phyloP scores from a whole-genome alignment of 2,888 invertebrate species.

The Fragum whitleyi region DNA sequence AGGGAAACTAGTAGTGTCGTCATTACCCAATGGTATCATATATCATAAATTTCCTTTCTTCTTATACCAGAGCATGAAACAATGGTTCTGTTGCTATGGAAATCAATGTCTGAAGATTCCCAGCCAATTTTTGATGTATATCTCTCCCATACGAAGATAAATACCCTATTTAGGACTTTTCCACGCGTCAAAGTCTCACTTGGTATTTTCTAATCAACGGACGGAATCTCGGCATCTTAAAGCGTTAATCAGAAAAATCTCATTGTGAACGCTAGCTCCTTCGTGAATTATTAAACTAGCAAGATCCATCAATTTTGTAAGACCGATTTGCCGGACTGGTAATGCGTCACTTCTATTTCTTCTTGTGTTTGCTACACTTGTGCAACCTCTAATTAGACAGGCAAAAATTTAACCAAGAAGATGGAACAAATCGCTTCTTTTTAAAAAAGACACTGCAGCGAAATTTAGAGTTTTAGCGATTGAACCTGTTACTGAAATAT shows the following conservation, averaged over 20 bases:
- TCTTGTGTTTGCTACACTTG: background rate
- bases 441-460: too few species aligned
- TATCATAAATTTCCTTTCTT: background rate
- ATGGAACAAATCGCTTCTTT: too few species aligned
- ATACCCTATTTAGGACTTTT: conserved; percentile 16
- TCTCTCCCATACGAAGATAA: conserved; percentile 1
- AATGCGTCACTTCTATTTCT: background rate
- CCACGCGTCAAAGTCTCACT: conserved; percentile 11
- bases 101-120: conserved; percentile 18
- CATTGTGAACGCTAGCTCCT: background rate
- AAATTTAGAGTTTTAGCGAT: too few species aligned
- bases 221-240: conserved; percentile 48
- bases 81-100: conserved; percentile 26
- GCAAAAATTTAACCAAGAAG: too few species aligned
- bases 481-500: too few species aligned
- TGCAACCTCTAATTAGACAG: too few species aligned
- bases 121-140: conserved; percentile 17
- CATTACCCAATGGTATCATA: background rate
- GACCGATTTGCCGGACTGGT: background rate
- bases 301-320: conserved; percentile 12
- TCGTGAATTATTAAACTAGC: conserved; percentile 27
- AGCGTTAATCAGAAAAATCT: conserved; percentile 25
- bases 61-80: background rate
- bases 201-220: conserved; percentile 34
- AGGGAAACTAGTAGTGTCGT: background rate